phyloP scores from a whole-genome alignment of 2,888 invertebrate species.

The Autographa pulchrina region DNA sequence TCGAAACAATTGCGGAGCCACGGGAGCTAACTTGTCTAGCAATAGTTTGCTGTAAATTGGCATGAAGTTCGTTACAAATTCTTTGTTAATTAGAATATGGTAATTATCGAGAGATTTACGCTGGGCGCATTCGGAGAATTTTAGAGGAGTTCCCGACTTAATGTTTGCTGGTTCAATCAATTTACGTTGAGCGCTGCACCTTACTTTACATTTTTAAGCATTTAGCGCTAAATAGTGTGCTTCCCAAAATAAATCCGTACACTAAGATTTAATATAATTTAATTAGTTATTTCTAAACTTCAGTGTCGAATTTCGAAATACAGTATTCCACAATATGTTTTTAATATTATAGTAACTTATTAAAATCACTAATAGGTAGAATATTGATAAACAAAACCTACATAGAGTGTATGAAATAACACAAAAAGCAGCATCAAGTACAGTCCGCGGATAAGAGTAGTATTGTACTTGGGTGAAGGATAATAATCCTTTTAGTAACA shows the following conservation, averaged over 20 bases:
- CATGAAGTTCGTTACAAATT: slow-evolving; percentile 72
- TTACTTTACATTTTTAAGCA: slow-evolving; percentile 1
- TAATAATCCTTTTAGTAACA: too few species aligned
- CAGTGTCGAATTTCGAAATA: too few species aligned
- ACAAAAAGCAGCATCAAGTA: too few species aligned
- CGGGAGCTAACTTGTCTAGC: slow-evolving; percentile 77
- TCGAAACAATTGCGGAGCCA: slow-evolving; percentile 83
- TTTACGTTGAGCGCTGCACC: neutral
- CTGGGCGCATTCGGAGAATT: slow-evolving; percentile 7
- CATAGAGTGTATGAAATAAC: too few species aligned
- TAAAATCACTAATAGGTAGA: too few species aligned
- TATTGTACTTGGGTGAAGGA: too few species aligned
- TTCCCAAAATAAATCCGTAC: neutral
- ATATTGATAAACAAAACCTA: too few species aligned
- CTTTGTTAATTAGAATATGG: slow-evolving; percentile 67
- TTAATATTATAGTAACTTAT: too few species aligned
- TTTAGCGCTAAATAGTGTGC: neutral
- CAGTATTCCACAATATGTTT: too few species aligned
- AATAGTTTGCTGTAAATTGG: slow-evolving; percentile 77
- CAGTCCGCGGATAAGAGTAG: too few species aligned
- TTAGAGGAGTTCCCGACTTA: neutral
- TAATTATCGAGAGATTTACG: slow-evolving; percentile 43
- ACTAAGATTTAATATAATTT: too few species aligned
- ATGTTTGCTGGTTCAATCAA: neutral
- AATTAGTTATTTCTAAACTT: too few species aligned